Evolutionary conservation across 2,113 vertebrate species (phyloP).

Genomic region (Phycodurus eques): DNA sequence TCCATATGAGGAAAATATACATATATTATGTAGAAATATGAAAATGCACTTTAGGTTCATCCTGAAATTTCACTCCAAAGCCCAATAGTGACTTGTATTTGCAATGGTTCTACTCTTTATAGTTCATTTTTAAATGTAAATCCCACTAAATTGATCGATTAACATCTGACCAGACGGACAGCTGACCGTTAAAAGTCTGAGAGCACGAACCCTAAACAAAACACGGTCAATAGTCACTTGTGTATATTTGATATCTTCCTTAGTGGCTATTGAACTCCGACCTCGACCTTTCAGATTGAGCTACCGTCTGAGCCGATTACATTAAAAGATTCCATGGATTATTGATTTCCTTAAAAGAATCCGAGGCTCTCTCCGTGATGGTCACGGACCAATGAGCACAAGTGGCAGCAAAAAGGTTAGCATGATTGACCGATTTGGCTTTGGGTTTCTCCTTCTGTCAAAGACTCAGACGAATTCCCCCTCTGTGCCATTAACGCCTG

Average conservation of each 20-base stretch:
- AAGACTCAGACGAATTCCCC: constrained; percentile 43
- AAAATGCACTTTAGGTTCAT: background rate
- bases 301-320: constrained; percentile 41
- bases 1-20: no score
- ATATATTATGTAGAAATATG: background rate
- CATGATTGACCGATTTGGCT: constrained; percentile 24
- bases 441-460: constrained; percentile 44
- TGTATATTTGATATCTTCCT: background rate
- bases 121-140: no score
- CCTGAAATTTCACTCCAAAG: background rate
- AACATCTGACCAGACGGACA: no score
- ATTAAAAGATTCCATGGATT: constrained; percentile 35
- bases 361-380: constrained; percentile 21
- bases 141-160: no score
- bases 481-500: constrained; percentile 35
- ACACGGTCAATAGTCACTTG: background rate
- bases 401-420: constrained; percentile 29
- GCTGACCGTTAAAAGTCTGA: background rate
- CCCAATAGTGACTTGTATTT: background rate
- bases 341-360: constrained; percentile 51
- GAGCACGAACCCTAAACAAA: background rate
- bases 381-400: constrained; percentile 3
- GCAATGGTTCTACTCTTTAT: no score
- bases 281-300: background rate
- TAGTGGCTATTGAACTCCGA: background rate